Evolutionary conservation across 2,888 invertebrate genomes (phyloP), one percentile per base, ranked within the genome.

Genomic region (Ectobius pallidus): DNA sequence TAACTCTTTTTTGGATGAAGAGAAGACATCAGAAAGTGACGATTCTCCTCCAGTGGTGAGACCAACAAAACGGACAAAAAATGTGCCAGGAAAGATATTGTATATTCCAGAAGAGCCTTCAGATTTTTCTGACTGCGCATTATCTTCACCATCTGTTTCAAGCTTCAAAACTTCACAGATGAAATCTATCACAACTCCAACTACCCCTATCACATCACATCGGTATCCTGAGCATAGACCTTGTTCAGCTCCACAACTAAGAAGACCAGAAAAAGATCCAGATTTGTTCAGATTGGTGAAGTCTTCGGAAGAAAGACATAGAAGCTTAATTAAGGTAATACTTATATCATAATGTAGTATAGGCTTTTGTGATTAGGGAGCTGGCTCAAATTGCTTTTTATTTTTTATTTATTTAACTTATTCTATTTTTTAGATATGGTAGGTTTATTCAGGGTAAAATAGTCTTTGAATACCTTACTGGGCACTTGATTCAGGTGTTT

Each of bases 51-150:
- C 70, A 18, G 44, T 70, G 20, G 11, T 25, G 1, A 61, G 62
- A 22, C 39, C 70, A 1, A 70, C 32, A 32, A 70, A 70, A 62
- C 70, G 70, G 9, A 46, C 62, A 27, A 61, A 62, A 49, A 70
- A 62, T 25, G n/a, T 70, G 16, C 39, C 58, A 42, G 22, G 30
- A 52, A 52, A 14, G 14, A 25, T 14, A 25, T 3, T 18, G 20
- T 14, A 25, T 1, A 52, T 14, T 1, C 14, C 52, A 30, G 16
- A 44, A 44, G 67, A 46, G 11, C 11, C 32, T 1, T 11, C n/a
- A 18, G 9, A 67, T n/a, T 14, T 55, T 55, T 55, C 27, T 11
- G 52, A 52, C 3, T 9, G 9, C 25, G 11, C 7, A 52, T 52
- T 52, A 25, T 25, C 52, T 52, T 3, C 25, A 25, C 22, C 20